Evolutionary conservation across 2,113 vertebrate genomes (phyloP), one percentile per base, ranked within the genome.

Genomic region (Hippocampus abdominalis): DNA sequence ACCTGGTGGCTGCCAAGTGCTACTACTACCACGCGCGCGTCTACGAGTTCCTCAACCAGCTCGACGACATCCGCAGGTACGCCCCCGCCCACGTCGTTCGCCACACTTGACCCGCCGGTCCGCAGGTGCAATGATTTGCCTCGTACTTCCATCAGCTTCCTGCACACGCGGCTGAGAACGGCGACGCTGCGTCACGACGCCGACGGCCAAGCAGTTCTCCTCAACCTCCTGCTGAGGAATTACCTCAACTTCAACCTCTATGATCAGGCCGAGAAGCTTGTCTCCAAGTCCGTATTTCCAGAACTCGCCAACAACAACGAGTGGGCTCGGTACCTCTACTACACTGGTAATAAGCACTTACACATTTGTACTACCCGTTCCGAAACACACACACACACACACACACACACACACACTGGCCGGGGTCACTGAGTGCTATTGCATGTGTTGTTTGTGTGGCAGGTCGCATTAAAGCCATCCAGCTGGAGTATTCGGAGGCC

Each of bases 261-360:
- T 0, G 96, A 99, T 92, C 97, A 99, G 89, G 97, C 97, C 0
- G 97, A 98, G 87, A 99, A 98, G 23, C 92, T 99, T 1, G 95
- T 98, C 71, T 98, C 97, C 86, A 99, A 99, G 59, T 98, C 97
- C 0, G 93, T 98, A 74, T 98, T 99, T 69, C 97, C 97, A 0
- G 97, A 99, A 81, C 97, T 95, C 64, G 96, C 96, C 86, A 98
- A 96, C 90, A 99, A 99, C 92, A 98, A 98, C 0, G 97, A 99
- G 90, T 99, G 97, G 97, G 97, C 97, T 54, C 86, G 96, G n/a
- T 97, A 98, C 86, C 95, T 98, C 65, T 99, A 99, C 84, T 99
- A 99, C 88, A 98, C 97, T 76, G 96, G 97, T 97, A 21, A 74
- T 77, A 7, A 2, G 13, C 57, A 49, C 46, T 1, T 15, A 4